These are phyloP conservation scores for Antitype chi DNA, from an alignment of 2,888 invertebrate genomes.

Conservation along the genomic window DNA sequence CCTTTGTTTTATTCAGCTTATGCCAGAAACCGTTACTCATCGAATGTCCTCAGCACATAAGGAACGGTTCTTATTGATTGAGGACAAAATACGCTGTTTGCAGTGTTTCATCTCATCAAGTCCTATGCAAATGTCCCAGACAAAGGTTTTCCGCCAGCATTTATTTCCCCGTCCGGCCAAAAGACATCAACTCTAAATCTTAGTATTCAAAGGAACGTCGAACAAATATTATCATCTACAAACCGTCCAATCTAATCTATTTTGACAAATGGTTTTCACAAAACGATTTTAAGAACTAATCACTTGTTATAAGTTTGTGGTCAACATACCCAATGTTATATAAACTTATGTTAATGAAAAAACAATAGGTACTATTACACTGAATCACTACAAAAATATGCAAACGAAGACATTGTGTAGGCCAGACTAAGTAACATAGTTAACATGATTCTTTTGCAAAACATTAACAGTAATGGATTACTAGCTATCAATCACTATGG, in stretches of 20 bases:
- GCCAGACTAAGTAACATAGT: not conserved
- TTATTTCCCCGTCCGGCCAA: not conserved
- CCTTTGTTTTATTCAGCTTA: not conserved
- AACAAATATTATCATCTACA: not conserved
- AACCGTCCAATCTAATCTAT: not conserved
- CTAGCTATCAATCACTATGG: not conserved
- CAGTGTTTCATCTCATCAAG: too few relatives aligned
- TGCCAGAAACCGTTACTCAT: not conserved
- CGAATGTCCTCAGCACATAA: not conserved
- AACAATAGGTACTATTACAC: not conserved
- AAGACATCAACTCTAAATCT: not conserved
- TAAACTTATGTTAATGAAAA: not conserved
- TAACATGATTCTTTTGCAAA: not conserved
- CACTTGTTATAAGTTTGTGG: not conserved
- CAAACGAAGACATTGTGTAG: not conserved
- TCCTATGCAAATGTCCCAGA: not conserved
- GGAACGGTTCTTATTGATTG: not conserved
- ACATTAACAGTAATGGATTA: constrained; percentile 2
- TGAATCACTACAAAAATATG: constrained; percentile 1
- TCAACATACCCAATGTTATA: not conserved
- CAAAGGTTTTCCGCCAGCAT: not conserved
- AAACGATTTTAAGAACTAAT: not conserved
- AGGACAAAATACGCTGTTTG: not conserved
- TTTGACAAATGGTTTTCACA: not conserved
- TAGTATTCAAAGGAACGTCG: not conserved